phyloP scores from a whole-genome alignment of 2,797 vertebrate species.

The Remorina albescens region DNA sequence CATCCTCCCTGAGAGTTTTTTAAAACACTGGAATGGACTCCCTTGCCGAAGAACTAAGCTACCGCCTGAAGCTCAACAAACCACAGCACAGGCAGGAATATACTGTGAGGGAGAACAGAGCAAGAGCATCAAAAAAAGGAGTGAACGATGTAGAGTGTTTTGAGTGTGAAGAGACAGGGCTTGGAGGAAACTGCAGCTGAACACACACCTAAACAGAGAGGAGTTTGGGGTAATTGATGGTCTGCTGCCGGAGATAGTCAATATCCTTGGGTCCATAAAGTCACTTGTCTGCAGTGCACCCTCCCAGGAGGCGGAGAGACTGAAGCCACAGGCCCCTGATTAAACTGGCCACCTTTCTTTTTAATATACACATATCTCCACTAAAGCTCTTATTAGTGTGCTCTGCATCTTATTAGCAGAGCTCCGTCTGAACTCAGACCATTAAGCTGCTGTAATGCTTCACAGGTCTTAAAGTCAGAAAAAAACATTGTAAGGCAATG shows the following conservation, averaged over 20 bases:
- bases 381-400: slow-evolving; percentile 65
- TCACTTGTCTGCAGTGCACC: slow-evolving; percentile 48
- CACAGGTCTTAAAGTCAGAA: slow-evolving; percentile 41
- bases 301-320: slow-evolving; percentile 28
- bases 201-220: slow-evolving; percentile 35
- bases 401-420: slow-evolving; percentile 62
- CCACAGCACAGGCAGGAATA: slow-evolving; percentile 44
- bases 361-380: slow-evolving; percentile 59
- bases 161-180: slow-evolving; percentile 24
- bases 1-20: slow-evolving; percentile 68
- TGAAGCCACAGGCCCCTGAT: slow-evolving; percentile 39
- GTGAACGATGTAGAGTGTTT: slow-evolving; percentile 23
- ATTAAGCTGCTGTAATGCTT: slow-evolving; percentile 64
- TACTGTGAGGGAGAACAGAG: slow-evolving; percentile 38
- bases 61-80: slow-evolving; percentile 64
- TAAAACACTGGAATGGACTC: slow-evolving; percentile 71
- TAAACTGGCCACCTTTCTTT: slow-evolving; percentile 49
- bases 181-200: slow-evolving; percentile 37
- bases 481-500: slow-evolving; percentile 38
- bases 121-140: slow-evolving; percentile 18
- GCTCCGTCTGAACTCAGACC: slow-evolving; percentile 48
- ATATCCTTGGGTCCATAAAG: slow-evolving; percentile 56
- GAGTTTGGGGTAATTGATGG: slow-evolving; percentile 62
- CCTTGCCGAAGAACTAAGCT: slow-evolving; percentile 56
- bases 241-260: slow-evolving; percentile 49